Conservation (phyloP, 1,140 invertebrate species). For the Anoplophora glabripennis region DNA sequence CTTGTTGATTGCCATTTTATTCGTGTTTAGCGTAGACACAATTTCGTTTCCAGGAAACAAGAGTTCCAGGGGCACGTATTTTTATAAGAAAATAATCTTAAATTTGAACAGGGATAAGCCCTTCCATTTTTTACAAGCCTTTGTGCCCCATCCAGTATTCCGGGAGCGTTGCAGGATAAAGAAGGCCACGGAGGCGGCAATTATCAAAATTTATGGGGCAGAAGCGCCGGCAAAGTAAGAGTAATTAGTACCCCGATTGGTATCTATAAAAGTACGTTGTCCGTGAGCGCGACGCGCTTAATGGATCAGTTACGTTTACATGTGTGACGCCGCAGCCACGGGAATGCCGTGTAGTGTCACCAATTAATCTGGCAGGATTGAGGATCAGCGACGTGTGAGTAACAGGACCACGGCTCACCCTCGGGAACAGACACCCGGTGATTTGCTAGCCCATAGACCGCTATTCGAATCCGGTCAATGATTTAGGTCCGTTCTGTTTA, state of each 20-base stretch:
- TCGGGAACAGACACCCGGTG: not conserved
- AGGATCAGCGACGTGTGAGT: not conserved
- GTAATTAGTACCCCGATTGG: not conserved
- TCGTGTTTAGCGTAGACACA: no score
- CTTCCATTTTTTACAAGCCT: no score
- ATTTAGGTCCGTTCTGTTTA: no score
- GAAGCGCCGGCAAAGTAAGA: not conserved
- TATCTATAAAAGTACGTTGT: not conserved
- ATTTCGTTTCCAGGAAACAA: no score
- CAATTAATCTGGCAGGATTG: slow-evolving; percentile 1
- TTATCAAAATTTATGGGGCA: not conserved
- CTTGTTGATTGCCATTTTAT: no score
- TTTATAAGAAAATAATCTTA: no score
- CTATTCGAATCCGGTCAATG: no score
- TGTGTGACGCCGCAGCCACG: not conserved
- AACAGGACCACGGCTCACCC: not conserved
- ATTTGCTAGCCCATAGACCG: no score
- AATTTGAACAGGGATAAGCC: no score
- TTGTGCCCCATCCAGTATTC: no score
- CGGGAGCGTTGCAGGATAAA: not conserved
- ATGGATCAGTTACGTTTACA: slow-evolving; percentile 1
- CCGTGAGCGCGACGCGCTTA: not conserved
- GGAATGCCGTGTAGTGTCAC: not conserved
- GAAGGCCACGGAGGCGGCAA: not conserved
- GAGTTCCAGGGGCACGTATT: no score